Evolutionary conservation across 2,888 invertebrate genomes (phyloP).

Genomic region (Chymomyza fuscimana): DNA sequence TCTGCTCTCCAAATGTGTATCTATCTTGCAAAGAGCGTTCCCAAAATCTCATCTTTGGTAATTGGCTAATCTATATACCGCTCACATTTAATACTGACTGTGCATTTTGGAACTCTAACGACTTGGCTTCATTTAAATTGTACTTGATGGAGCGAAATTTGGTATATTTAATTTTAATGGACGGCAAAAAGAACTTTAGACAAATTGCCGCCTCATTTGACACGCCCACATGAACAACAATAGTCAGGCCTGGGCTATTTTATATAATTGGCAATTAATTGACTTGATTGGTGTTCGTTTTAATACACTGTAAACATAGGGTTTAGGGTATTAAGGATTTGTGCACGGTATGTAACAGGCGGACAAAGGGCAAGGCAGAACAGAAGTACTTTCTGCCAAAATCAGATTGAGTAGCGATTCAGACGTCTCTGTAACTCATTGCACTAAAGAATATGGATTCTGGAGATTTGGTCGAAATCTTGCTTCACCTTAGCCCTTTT

Average conservation of each 20-base stretch:
- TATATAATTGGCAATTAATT: not conserved
- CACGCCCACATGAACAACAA: not conserved
- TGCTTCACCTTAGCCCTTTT: no score
- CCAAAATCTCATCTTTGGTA: not conserved
- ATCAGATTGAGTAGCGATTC: no score
- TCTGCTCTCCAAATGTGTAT: no score
- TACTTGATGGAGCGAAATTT: not conserved
- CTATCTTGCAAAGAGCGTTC: no score
- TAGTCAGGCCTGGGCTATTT: not conserved
- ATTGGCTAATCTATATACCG: not conserved
- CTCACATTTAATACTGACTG: not conserved
- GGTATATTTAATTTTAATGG: not conserved
- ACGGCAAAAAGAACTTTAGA: not conserved
- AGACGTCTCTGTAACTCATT: no score
- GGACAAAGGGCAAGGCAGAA: no score
- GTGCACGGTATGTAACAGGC: no score
- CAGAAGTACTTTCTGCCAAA: no score
- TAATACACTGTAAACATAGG: not conserved
- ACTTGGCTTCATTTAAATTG: not conserved
- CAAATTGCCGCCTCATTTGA: not conserved
- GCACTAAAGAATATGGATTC: no score
- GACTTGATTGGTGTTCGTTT: not conserved
- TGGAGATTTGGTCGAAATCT: no score
- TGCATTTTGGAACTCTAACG: not conserved
- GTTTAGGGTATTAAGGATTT: no score